Conservation (phyloP, 2,888 invertebrate genomes). For the Cryptocephalus moraei region DNA sequence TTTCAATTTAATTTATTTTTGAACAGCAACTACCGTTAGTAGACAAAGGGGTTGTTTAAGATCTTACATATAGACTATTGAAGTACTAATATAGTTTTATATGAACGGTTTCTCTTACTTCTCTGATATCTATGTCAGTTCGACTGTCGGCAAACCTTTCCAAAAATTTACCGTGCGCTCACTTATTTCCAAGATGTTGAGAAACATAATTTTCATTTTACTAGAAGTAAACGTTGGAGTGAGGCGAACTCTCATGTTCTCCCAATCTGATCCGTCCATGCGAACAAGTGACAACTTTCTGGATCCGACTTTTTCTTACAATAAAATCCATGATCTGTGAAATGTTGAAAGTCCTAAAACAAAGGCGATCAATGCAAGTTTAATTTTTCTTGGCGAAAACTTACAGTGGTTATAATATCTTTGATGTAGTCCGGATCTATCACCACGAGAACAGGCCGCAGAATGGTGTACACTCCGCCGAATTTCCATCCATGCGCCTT, state of each 20-base stretch:
- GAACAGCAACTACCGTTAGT: background rate
- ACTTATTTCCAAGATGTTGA: background rate
- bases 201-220: conserved; percentile 53
- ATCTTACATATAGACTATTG: too few species aligned
- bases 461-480: conserved; percentile 10
- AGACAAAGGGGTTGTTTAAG: too few species aligned
- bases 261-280: conserved; percentile 1
- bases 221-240: conserved; percentile 55
- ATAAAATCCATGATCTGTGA: background rate
- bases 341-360: background rate
- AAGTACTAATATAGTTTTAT: too few species aligned
- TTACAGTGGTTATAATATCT: conserved; percentile 18
- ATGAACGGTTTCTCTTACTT: too few species aligned
- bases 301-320: background rate
- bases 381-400: background rate
- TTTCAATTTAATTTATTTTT: background rate
- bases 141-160: too few species aligned
- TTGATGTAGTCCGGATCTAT: conserved; percentile 21
- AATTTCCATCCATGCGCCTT: conserved; percentile 8
- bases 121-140: too few species aligned
- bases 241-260: conserved; percentile 44
- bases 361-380: background rate
- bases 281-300: background rate
- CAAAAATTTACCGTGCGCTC: too few species aligned
- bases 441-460: conserved; percentile 16